phyloP scores from a whole-genome alignment of 2,888 invertebrate species.

The Brachypterus glaber region DNA sequence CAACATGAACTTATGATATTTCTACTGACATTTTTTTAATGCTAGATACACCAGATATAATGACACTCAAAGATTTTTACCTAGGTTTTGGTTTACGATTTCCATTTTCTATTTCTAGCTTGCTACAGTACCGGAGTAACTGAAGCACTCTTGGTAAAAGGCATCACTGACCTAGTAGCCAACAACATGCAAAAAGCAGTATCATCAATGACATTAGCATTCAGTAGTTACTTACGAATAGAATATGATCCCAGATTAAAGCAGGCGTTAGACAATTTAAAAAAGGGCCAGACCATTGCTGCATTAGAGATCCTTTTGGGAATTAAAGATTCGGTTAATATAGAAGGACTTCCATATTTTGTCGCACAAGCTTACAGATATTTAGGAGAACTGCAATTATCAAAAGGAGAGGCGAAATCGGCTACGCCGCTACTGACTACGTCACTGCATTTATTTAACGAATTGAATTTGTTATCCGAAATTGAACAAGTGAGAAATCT shows the following conservation, averaged over 20 bases:
- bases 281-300: constrained; percentile 25
- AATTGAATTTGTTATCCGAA: constrained; percentile 22
- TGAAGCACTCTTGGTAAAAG: constrained; percentile 47
- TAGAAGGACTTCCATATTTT: constrained; percentile 27
- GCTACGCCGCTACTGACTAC: constrained; percentile 31
- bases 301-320: constrained; percentile 27
- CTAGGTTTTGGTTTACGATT: no score
- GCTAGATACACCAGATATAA: no score
- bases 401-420: constrained; percentile 26
- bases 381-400: constrained; percentile 35
- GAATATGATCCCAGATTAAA: constrained; percentile 47
- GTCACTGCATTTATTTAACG: constrained; percentile 31
- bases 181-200: constrained; percentile 44
- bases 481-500: constrained; percentile 31
- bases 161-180: constrained; percentile 44
- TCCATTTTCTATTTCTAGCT: no score
- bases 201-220: constrained; percentile 44
- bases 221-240: constrained; percentile 41
- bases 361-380: constrained; percentile 33
- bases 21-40: no score
- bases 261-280: constrained; percentile 46
- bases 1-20: no score
- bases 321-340: constrained; percentile 26
- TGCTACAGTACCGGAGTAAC: constrained; percentile 41
- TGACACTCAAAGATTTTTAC: no score